Conservation (phyloP, 2,888 invertebrate genomes). For the Axea sp. region DNA sequence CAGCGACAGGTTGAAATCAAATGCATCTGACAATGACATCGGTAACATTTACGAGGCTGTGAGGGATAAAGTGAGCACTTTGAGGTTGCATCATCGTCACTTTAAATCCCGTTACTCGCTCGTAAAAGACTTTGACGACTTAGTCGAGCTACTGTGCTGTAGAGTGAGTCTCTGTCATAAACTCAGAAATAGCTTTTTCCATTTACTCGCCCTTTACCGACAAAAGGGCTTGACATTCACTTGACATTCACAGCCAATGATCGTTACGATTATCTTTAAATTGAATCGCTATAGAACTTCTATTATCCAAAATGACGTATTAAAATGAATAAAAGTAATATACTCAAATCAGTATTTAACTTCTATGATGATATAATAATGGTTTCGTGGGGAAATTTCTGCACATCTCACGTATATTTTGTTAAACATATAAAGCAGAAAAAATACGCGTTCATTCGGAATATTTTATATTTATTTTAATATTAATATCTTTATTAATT, state of each 20-base stretch:
- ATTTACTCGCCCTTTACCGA: slow-evolving; percentile 68
- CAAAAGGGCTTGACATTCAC: slow-evolving; percentile 75
- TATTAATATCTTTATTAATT: too few relatives aligned
- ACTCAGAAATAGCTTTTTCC: slow-evolving; percentile 68
- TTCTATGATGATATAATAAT: too few relatives aligned
- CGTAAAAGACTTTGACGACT: slow-evolving; percentile 80
- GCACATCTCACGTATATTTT: too few relatives aligned
- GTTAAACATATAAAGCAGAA: too few relatives aligned
- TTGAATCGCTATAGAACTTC: slow-evolving; percentile 52
- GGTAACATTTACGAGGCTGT: slow-evolving; percentile 79
- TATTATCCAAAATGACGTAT: slow-evolving; percentile 39
- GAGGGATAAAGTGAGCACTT: slow-evolving; percentile 79
- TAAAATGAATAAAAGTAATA: slow-evolving; percentile 37
- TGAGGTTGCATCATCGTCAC: slow-evolving; percentile 80
- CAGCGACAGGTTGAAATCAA: slow-evolving; percentile 68
- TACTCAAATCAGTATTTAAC: slow-evolving; percentile 40
- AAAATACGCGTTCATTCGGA: too few relatives aligned
- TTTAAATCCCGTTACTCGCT: slow-evolving; percentile 79
- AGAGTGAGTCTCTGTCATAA: slow-evolving; percentile 71
- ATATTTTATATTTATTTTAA: too few relatives aligned
- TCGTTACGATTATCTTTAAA: slow-evolving; percentile 66
- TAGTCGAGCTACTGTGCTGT: slow-evolving; percentile 71
- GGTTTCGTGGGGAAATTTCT: too few relatives aligned
- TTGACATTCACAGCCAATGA: slow-evolving; percentile 74
- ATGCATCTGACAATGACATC: slow-evolving; percentile 79